Base-by-base conservation (phyloP, 2,888 invertebrate genomes). In the Anticlea derivata region DNA sequence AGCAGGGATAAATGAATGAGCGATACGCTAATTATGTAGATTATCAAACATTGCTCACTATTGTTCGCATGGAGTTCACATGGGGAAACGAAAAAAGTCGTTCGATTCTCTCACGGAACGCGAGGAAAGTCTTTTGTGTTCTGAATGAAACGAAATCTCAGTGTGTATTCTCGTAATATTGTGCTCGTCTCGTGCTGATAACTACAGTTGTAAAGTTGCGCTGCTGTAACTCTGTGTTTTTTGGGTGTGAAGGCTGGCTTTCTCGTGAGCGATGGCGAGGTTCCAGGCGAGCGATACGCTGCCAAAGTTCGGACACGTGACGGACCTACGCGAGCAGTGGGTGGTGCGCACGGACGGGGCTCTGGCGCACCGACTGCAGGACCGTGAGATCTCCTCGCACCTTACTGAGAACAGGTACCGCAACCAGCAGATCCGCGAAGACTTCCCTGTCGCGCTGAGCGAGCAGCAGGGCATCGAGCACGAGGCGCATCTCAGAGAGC, bases 361-460 rank as follows among this genome's bases (percentile, higher is more conserved):
- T 20, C 76, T 91, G 31, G 91, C 91, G 4, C 86, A 90, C 60
- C 81, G 86, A 1, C 70, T 91, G 31, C 91, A 91, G 60, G 91
- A 91, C 66, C 83, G 89, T 1, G 91, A 91, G 66, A 91, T 91
- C 47, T 87, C 87, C 0, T 83, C 88, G 2, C 91, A 90, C 52
- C 78, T 91, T 24, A 86, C 86, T 54, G 90, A 89, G 63, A 91
- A 91, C 65, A 73, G 89, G 57, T 84, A 71, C 59, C 79, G 91
- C 6, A 91, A 91, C 63, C 90, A 90, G 60, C 90, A 86, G 66
- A 91, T 91, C 35, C 79, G 91, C 1, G 91, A 90, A 49, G 91
- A 91, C 61, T 91, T 90, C 48, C 91, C 91, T 0, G 78, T 91
- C 7, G 91, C 91, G 1, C 66, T 90, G 6, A 85, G 66, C 55